These are phyloP conservation scores for Aspidapion aeneum DNA, from an alignment of 2,888 invertebrate genomes.

Conservation along the genomic window DNA sequence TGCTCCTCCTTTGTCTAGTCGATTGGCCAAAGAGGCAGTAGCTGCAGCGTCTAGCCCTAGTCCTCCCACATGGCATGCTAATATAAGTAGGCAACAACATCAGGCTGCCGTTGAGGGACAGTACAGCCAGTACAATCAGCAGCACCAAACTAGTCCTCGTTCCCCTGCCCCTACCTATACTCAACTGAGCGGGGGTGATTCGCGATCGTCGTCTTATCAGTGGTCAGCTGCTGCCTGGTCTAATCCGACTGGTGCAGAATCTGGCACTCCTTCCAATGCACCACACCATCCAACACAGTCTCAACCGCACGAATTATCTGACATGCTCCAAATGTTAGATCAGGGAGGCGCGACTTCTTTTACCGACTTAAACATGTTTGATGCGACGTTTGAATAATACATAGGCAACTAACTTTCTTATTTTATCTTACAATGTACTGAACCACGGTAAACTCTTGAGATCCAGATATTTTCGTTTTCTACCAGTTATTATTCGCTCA, in stretches of 20 bases:
- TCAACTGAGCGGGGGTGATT: slow-evolving; percentile 58
- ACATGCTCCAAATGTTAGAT: slow-evolving; percentile 91
- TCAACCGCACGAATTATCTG: slow-evolving; percentile 80
- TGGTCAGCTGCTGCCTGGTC: slow-evolving; percentile 58
- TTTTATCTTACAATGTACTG: too few species aligned
- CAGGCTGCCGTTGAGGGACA: too few species aligned
- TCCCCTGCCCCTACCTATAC: slow-evolving; percentile 86
- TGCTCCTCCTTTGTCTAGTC: too few species aligned
- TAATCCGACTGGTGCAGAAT: slow-evolving; percentile 45
- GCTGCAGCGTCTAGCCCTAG: too few species aligned
- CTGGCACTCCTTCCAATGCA: slow-evolving; percentile 50
- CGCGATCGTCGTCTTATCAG: slow-evolving; percentile 47
- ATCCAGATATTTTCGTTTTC: too few species aligned
- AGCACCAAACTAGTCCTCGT: slow-evolving; percentile 75
- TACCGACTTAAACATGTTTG: slow-evolving; percentile 90
- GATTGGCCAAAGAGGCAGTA: too few species aligned
- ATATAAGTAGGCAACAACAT: too few species aligned
- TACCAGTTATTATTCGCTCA: too few species aligned
- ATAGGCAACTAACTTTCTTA: too few species aligned
- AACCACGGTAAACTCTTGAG: too few species aligned
- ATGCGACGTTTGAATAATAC: slow-evolving; percentile 68
- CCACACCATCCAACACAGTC: slow-evolving; percentile 70
- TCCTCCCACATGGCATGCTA: too few species aligned
- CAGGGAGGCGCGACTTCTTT: slow-evolving; percentile 71
- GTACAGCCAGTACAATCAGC: slow-evolving; percentile 49